Percentiles rank a stretch among this genome's conserved stretches.
Conservation (phyloP, 1,140 invertebrate species). For the Physella acuta region DNA sequence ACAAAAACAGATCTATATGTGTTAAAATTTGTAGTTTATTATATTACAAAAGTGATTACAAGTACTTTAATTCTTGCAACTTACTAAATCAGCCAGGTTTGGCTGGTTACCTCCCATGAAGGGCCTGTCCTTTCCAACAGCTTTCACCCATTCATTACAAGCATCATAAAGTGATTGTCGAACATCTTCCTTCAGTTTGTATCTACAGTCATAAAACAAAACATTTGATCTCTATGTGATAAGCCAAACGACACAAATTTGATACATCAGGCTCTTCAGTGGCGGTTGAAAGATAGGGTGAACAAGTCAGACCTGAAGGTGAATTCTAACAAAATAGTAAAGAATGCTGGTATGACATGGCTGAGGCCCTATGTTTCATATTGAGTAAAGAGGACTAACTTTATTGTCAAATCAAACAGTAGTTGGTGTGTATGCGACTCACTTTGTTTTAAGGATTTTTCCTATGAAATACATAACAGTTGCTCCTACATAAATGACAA, state of each 20-base stretch:
- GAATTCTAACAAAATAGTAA: no score
- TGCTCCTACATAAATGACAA: constrained; percentile 93
- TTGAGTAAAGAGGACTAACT: no score
- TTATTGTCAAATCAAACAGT: no score
- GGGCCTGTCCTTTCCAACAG: constrained; percentile 68
- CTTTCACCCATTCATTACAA: constrained; percentile 77
- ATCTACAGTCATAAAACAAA: no score
- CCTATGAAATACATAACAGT: constrained; percentile 91
- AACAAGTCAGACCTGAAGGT: no score
- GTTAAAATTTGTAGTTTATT: background rate
- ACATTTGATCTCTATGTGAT: no score
- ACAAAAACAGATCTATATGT: background rate
- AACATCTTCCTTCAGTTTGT: constrained; percentile 85
- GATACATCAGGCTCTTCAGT: no score
- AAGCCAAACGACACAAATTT: no score
- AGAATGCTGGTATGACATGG: no score
- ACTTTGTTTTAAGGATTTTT: constrained; percentile 84
- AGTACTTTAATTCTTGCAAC: constrained; percentile 20
- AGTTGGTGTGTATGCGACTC: no score
- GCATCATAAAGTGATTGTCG: constrained; percentile 86
- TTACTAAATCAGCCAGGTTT: constrained; percentile 84
- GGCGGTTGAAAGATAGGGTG: no score
- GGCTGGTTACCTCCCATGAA: constrained; percentile 84
- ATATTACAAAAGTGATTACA: background rate
- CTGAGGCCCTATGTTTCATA: no score